Evolutionary conservation across 2,888 invertebrate species (phyloP).

Genomic region (Meloe dianella): DNA sequence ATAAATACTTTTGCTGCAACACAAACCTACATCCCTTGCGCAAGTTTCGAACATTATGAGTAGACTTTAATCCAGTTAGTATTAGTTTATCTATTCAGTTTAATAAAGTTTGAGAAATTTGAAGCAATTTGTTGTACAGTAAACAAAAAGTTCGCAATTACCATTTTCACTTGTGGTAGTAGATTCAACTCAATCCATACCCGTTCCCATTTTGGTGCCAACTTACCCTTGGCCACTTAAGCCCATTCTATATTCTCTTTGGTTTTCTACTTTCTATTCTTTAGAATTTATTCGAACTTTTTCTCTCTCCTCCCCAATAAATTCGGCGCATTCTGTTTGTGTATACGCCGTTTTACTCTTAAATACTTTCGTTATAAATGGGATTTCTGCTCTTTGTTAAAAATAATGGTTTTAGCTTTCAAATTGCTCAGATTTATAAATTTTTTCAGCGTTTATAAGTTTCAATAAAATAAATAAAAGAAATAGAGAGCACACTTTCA

Average conservation of each 20-base stretch:
- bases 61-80: not conserved
- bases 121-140: not conserved
- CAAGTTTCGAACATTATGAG: not conserved
- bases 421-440: constrained; percentile 36
- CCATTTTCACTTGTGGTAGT: not conserved
- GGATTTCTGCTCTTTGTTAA: constrained; percentile 36
- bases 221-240: not conserved
- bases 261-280: not conserved
- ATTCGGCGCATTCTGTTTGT: not conserved
- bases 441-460: constrained; percentile 18
- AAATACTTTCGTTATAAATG: constrained; percentile 41
- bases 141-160: constrained; percentile 11
- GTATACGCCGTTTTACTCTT: constrained; percentile 17
- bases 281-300: constrained; percentile 1
- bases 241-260: not conserved
- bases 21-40: too few relatives aligned
- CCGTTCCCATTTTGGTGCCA: not conserved
- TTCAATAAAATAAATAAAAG: not conserved
- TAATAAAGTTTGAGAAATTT: not conserved
- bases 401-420: constrained; percentile 32
- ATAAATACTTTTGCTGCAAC: too few relatives aligned
- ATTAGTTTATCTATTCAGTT: not conserved
- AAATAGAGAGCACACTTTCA: too few relatives aligned
- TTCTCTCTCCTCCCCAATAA: not conserved
- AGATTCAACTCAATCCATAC: not conserved